Conservation (phyloP, 2,888 invertebrate genomes). For the Mamestra brassicae region DNA sequence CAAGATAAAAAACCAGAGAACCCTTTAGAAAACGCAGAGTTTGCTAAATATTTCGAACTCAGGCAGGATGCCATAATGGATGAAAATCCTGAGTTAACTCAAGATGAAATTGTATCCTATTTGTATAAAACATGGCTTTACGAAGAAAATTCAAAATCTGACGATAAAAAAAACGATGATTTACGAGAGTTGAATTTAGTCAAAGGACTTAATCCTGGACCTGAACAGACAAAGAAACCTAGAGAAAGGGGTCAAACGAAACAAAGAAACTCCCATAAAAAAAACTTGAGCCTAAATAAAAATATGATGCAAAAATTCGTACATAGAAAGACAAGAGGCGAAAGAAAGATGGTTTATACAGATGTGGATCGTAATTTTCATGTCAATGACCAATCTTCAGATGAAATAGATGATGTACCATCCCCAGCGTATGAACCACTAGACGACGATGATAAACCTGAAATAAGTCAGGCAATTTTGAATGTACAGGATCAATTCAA, state of each 20-base stretch:
- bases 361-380: conserved; percentile 12
- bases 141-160: conserved; percentile 80
- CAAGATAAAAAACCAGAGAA: conserved; percentile 56
- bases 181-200: conserved; percentile 73
- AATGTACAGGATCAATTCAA: not conserved
- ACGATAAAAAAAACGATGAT: conserved; percentile 74
- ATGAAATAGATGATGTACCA: conserved; percentile 35
- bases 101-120: conserved; percentile 84
- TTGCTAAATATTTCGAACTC: conserved; percentile 86
- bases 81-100: conserved; percentile 86
- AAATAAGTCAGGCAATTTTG: conserved; percentile 3
- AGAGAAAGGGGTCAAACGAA: conserved; percentile 39
- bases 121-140: conserved; percentile 88
- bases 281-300: conserved; percentile 50
- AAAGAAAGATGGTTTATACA: conserved; percentile 33
- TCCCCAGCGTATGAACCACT: conserved; percentile 37
- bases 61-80: conserved; percentile 86
- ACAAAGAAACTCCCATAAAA: conserved; percentile 38
- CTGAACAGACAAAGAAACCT: conserved; percentile 37
- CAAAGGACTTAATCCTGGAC: conserved; percentile 69
- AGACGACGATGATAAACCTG: conserved; percentile 18
- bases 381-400: conserved; percentile 13
- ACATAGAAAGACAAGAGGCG: conserved; percentile 46
- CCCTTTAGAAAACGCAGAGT: conserved; percentile 78
- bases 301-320: conserved; percentile 52